Conservation (phyloP, 2,113 vertebrate genomes). For the Hypomesus transpacificus region DNA sequence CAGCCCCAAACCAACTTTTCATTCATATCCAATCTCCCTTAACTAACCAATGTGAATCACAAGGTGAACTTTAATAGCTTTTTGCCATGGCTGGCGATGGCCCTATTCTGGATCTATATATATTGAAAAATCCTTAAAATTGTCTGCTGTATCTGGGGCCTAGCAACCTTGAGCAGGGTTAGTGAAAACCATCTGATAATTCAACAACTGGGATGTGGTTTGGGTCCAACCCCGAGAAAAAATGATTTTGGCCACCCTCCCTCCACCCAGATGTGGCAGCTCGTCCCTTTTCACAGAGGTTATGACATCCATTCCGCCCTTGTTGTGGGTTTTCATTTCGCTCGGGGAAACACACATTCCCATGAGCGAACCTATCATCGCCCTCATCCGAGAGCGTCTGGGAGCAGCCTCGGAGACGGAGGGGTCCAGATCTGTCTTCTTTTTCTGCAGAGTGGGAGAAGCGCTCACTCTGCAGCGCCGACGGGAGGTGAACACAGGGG, state of each 20-base stretch:
- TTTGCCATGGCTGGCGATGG: too few relatives aligned
- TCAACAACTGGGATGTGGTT: neutral
- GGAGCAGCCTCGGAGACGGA: neutral
- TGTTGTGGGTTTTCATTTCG: neutral
- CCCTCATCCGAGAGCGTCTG: neutral
- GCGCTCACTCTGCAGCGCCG: neutral
- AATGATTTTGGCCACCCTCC: too few relatives aligned
- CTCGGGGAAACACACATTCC: neutral
- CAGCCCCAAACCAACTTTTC: neutral
- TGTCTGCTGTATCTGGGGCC: neutral
- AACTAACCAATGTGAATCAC: neutral
- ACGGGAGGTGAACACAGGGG: neutral
- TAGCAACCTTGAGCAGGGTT: neutral
- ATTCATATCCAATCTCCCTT: conserved; percentile 3
- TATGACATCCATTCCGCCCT: neutral
- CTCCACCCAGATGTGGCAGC: neutral
- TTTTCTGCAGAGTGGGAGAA: neutral
- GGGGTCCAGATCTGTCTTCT: neutral
- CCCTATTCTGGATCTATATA: neutral
- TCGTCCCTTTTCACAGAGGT: neutral
- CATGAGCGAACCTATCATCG: neutral
- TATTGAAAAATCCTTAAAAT: neutral
- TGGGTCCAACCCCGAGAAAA: neutral
- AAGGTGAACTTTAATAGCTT: too few relatives aligned
- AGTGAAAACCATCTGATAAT: neutral